phyloP scores from a whole-genome alignment of 2,113 vertebrate species.

The Strix uralensis region DNA sequence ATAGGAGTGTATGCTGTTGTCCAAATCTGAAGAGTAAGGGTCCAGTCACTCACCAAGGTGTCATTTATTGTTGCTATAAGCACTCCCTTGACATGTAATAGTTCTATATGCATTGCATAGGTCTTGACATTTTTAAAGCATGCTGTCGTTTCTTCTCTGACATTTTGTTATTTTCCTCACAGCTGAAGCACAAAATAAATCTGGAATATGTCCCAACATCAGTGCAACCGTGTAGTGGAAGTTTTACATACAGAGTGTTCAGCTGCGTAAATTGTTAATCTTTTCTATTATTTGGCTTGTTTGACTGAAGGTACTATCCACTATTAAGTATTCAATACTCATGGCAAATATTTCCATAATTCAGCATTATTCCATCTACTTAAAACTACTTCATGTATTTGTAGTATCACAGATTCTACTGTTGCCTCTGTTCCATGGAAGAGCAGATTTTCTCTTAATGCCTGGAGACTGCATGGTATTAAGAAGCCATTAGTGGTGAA shows the following conservation, averaged over 20 bases:
- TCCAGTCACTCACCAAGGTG: neutral
- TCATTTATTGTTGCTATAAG: neutral
- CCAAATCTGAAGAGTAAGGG: neutral
- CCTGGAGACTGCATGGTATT: neutral
- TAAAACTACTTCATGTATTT: neutral
- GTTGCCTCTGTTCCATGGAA: neutral
- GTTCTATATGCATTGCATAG: neutral
- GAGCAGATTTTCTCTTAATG: slow-evolving; percentile 7
- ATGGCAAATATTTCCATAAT: neutral
- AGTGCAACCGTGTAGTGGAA: neutral
- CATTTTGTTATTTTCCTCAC: neutral
- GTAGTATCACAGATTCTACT: neutral
- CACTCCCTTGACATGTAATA: neutral
- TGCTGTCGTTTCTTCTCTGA: neutral
- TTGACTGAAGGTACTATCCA: neutral
- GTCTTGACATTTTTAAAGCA: neutral
- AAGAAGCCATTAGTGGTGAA: neutral
- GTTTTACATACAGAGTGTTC: neutral
- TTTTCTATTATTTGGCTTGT: neutral
- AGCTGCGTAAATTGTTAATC: neutral
- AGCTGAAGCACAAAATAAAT: neutral
- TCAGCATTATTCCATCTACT: neutral
- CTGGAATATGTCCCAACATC: neutral
- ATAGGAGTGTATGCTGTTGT: neutral
- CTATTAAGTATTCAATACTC: neutral